These are phyloP conservation scores for Leptinotarsa haldemani DNA, from an alignment of 2,888 invertebrate genomes.

Conservation along the genomic window DNA sequence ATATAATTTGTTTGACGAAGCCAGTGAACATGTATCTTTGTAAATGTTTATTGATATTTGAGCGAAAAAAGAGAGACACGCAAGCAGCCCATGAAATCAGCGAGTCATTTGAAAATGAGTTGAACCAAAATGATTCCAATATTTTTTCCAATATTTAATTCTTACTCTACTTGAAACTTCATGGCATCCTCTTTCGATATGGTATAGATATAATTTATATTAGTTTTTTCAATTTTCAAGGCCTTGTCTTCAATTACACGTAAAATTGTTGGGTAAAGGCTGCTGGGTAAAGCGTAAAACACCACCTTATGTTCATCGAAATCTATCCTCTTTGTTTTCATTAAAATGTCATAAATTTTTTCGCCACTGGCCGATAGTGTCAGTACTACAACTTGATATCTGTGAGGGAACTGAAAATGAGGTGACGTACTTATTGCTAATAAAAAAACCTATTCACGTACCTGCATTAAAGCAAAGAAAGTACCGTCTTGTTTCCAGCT, in stretches of 20 bases:
- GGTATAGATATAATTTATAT: constrained; percentile 26
- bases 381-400: constrained; percentile 31
- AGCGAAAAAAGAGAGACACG: too few relatives aligned
- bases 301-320: constrained; percentile 22
- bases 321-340: constrained; percentile 32
- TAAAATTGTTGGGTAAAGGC: constrained; percentile 23
- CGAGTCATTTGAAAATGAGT: too few relatives aligned
- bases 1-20: too few relatives aligned
- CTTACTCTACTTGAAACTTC: constrained; percentile 30
- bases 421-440: not conserved
- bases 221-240: constrained; percentile 16
- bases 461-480: constrained; percentile 33
- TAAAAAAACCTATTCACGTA: not conserved
- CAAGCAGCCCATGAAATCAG: too few relatives aligned
- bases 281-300: constrained; percentile 31
- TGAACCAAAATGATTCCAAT: not conserved
- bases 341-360: constrained; percentile 33
- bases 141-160: not conserved
- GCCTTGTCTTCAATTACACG: constrained; percentile 28
- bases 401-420: constrained; percentile 34
- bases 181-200: constrained; percentile 24
- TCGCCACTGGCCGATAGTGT: constrained; percentile 29
- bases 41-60: too few relatives aligned
- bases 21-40: too few relatives aligned
- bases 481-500: constrained; percentile 36